Evolutionary conservation across 2,113 vertebrate species (phyloP).

Genomic region (Malurus melanocephalus): DNA sequence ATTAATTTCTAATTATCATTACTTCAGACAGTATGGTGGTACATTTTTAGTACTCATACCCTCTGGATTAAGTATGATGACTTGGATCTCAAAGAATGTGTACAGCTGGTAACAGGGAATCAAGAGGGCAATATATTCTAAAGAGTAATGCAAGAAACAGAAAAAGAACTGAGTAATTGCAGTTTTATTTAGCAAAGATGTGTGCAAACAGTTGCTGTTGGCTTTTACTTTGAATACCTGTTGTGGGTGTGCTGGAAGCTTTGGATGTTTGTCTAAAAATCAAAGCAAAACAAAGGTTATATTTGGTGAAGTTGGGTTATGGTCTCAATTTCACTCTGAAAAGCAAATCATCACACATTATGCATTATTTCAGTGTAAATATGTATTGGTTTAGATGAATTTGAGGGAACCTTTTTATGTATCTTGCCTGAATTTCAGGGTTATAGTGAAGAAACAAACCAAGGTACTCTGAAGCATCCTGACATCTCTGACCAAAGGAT

Average conservation of each 20-base stretch:
- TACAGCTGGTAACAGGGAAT: neutral
- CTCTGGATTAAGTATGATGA: neutral
- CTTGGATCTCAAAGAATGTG: neutral
- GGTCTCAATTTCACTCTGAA: neutral
- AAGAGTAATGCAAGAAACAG: neutral
- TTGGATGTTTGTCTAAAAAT: neutral
- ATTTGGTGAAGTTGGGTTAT: neutral
- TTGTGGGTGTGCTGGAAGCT: neutral
- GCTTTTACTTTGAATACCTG: conserved; percentile 29
- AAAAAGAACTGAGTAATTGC: neutral
- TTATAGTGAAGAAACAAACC: neutral
- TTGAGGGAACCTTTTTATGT: neutral
- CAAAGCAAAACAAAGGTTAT: neutral
- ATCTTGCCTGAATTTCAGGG: neutral
- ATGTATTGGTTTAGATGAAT: neutral
- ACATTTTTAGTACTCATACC: neutral
- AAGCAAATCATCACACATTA: neutral
- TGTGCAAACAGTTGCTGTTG: neutral
- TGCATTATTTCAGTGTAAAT: neutral
- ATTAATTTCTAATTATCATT: neutral
- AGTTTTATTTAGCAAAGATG: neutral
- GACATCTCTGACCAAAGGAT: neutral
- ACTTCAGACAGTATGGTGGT: neutral
- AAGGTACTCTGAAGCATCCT: neutral
- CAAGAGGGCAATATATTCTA: neutral